Base-by-base conservation (phyloP, 64 coral and sea anemone species). In the Porites lutea region DNA sequence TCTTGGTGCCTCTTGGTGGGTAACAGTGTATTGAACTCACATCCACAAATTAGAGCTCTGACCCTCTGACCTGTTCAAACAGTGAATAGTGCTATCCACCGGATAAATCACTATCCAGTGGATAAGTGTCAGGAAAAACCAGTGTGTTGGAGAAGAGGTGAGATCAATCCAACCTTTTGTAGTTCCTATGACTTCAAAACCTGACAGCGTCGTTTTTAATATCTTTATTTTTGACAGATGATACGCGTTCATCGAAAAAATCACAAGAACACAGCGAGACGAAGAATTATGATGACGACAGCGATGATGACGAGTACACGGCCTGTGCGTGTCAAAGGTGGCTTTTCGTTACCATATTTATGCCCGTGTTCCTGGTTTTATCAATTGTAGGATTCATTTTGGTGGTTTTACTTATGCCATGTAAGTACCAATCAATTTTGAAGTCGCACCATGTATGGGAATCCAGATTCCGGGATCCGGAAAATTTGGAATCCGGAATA, bases 301-400 rank as follows among this genome's bases (percentile, higher is more conserved):
- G 52, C 43, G 88, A 80, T 18, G 70, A 65, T 22, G 90, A 83
- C 16, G 77, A 86, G 67, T 78, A 90, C 73, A 88, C 79, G 16
- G 82, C 77, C 54, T 96, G 90, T 52, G 90, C 95, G 3, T 96
- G 95, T 82, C 95, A 88, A 68, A 88, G 92, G 64, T 97, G 92
- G 92, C 65, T 97, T 69, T 82, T 94, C 11, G 55, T 78, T 4
- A 90, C 86, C 48, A 52, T 94, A 81, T 43, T 81, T 16, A 97
- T 97, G 95, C 95, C 95, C 3, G 18, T 94, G 15, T 80, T 93
- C 65, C 47, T 94, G 21, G 59, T 97, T 64, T 72, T 97, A 52
- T 79, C 91, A 76, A 67, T 97, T 78, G 55, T 97, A 16, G 95
- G 95, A 82, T 72, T 89, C 22, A 62, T 97, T 62, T 13, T 82